Evolutionary conservation across 2,888 invertebrate genomes (phyloP).

Genomic region (Phalera bucephala): DNA sequence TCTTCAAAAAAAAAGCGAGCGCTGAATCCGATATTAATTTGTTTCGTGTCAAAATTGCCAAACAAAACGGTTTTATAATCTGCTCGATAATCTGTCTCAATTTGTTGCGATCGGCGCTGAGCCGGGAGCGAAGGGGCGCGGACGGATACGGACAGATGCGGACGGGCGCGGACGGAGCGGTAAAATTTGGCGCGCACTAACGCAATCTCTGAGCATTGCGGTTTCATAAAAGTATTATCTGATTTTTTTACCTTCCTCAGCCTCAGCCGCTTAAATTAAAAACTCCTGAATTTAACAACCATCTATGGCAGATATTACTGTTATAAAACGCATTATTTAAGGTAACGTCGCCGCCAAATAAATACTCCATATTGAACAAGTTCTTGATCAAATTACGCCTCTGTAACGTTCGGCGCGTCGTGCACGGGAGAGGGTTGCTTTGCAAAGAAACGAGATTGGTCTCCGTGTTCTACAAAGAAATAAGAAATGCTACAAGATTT

Average conservation of each 20-base stretch:
- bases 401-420: too few species aligned
- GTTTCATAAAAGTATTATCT: background rate
- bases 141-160: background rate
- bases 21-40: background rate
- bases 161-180: background rate
- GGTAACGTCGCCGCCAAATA: too few species aligned
- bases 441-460: too few species aligned
- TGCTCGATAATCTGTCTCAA: background rate
- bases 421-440: too few species aligned
- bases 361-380: too few species aligned
- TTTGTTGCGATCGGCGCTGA: background rate
- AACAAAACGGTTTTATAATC: background rate
- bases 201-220: background rate
- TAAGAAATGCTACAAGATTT: too few species aligned
- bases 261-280: too few species aligned
- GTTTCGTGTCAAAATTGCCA: background rate
- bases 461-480: too few species aligned
- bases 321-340: too few species aligned
- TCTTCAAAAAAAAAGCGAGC: background rate
- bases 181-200: background rate
- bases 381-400: too few species aligned
- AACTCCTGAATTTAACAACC: too few species aligned
- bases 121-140: background rate
- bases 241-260: slow-evolving; percentile 1
- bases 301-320: too few species aligned